These are phyloP conservation scores for Xenus cinereus DNA, from an alignment of 2,113 vertebrate species.

Conservation along the genomic window DNA sequence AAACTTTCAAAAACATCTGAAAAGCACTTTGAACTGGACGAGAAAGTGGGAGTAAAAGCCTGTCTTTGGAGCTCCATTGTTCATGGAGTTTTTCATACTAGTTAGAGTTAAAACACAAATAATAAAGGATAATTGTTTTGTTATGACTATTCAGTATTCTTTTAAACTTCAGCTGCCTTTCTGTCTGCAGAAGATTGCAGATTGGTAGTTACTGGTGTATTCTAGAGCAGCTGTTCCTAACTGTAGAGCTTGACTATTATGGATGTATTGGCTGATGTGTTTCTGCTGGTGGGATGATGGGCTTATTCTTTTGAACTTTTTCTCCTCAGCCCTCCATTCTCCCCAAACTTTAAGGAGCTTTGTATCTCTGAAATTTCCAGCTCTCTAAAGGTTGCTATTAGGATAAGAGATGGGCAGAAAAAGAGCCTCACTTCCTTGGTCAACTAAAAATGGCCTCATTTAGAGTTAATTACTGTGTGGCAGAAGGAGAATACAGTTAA, in stretches of 20 bases:
- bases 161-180: neutral
- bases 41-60: neutral
- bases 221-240: neutral
- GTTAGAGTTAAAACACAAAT: neutral
- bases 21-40: neutral
- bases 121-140: neutral
- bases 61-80: neutral
- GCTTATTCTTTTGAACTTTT: neutral
- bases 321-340: neutral
- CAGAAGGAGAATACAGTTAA: neutral
- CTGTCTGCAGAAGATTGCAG: neutral
- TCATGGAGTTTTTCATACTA: neutral
- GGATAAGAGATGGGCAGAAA: fast-evolving
- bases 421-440: neutral
- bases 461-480: neutral
- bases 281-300: neutral
- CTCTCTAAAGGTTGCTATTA: neutral
- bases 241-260: neutral
- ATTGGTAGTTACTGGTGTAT: neutral
- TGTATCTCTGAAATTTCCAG: neutral
- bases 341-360: neutral
- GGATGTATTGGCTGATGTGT: neutral
- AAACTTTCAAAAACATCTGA: neutral
- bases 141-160: neutral
- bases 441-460: neutral